These are phyloP conservation scores for Heliconius eleuchia DNA, from an alignment of 1,140 invertebrate species.

Conservation along the genomic window DNA sequence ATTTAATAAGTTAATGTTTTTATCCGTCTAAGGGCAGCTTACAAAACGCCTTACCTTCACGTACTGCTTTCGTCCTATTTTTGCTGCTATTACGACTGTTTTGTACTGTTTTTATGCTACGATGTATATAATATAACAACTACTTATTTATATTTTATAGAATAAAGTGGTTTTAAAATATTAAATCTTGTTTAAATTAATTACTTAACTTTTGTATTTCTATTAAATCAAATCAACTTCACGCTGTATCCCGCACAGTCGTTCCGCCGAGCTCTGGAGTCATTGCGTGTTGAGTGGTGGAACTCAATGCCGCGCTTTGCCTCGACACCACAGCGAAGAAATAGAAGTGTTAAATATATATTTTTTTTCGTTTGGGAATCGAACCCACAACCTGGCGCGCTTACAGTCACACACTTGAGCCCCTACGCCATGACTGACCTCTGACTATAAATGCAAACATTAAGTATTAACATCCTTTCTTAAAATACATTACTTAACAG, in stretches of 20 bases:
- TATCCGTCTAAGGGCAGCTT: background rate
- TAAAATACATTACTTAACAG: constrained; percentile 34
- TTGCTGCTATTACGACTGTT: constrained; percentile 34
- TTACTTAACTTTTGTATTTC: background rate
- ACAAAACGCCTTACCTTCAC: background rate
- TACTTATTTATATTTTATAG: constrained; percentile 49
- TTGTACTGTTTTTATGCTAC: constrained; percentile 38
- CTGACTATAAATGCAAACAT: background rate
- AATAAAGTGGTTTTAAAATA: constrained; percentile 63
- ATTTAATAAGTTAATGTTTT: background rate
- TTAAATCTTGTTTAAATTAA: constrained; percentile 23
- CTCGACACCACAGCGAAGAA: too few species aligned
- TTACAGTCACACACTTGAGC: too few species aligned
- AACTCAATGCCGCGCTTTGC: too few species aligned
- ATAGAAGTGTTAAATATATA: too few species aligned
- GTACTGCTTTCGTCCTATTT: constrained; percentile 20
- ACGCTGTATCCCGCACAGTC: too few species aligned
- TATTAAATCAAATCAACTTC: too few species aligned
- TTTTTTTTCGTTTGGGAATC: too few species aligned
- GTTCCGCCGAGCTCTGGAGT: too few species aligned
- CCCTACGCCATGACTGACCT: too few species aligned
- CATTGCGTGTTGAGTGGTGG: too few species aligned
- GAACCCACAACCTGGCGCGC: too few species aligned
- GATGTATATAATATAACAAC: constrained; percentile 55
- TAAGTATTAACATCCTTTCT: background rate